A percentile compares a stretch with the other conserved stretches of the same genome.
Evolutionary conservation across 2,113 vertebrate genomes (phyloP).

Genomic region (Rhadina sibilatrix): DNA sequence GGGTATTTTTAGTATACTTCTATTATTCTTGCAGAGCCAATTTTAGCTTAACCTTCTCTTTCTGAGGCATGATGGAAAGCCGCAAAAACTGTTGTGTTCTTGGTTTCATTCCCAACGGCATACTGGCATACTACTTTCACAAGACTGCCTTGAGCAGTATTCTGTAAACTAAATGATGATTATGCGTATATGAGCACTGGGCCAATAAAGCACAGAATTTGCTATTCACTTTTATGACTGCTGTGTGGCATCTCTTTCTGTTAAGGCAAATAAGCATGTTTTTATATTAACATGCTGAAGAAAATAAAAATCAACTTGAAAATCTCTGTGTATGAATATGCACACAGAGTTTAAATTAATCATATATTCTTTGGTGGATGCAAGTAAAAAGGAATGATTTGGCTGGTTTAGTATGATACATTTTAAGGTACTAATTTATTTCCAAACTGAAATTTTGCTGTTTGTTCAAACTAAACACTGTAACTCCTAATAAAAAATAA

Average conservation of each 20-base stretch:
- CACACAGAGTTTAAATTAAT: not conserved
- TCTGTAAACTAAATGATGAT: conserved; percentile 32
- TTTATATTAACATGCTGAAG: not conserved
- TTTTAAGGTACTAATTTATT: not conserved
- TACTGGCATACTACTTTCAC: conserved; percentile 5
- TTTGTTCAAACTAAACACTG: not conserved
- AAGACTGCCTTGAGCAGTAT: conserved; percentile 6
- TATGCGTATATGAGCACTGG: not conserved
- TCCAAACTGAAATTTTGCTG: not conserved
- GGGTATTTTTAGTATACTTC: conserved; percentile 15
- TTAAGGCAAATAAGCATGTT: not conserved
- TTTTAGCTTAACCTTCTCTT: conserved; percentile 35
- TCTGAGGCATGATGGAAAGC: not conserved
- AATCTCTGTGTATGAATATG: not conserved
- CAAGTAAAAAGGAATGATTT: not conserved
- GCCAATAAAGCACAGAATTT: conserved; percentile 12
- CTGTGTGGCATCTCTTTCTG: not conserved
- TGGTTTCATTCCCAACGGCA: not conserved
- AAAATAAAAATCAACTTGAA: not conserved
- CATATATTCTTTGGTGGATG: not conserved
- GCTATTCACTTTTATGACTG: conserved; percentile 4
- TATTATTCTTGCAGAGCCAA: conserved; percentile 18
- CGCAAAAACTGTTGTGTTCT: not conserved
- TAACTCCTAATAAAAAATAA: conserved; percentile 25
- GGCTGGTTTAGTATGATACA: not conserved